These are phyloP conservation scores for Miichthys miiuy DNA, from an alignment of 2,797 vertebrate species.

Conservation along the genomic window DNA sequence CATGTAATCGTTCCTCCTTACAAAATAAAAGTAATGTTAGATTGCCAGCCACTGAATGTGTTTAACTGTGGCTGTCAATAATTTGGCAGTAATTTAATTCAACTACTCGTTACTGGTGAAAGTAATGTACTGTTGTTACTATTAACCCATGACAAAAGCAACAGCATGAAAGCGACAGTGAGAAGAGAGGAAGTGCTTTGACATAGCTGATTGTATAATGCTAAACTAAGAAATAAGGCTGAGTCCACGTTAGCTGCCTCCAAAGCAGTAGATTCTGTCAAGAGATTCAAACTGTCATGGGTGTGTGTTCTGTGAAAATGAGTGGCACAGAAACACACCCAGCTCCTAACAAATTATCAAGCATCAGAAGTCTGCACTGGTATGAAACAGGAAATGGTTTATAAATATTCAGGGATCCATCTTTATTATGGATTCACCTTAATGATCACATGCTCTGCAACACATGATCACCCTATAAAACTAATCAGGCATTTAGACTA, in stretches of 20 bases:
- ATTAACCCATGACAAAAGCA: no score
- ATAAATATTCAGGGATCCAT: slow-evolving; percentile 26
- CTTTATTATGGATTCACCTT: slow-evolving; percentile 44
- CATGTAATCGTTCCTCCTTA: no score
- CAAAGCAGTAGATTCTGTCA: not conserved
- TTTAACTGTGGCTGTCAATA: no score
- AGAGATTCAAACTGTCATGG: not conserved
- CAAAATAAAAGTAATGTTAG: no score
- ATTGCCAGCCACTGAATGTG: no score
- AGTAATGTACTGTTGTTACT: no score
- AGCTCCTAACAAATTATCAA: not conserved
- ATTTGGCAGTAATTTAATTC: no score
- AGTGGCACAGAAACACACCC: not conserved
- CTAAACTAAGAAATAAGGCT: not conserved
- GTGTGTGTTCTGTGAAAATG: not conserved
- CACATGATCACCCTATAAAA: slow-evolving; percentile 37
- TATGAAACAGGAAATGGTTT: not conserved
- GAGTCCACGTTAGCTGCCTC: not conserved
- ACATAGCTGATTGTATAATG: no score
- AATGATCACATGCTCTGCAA: slow-evolving; percentile 45
- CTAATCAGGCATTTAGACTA: slow-evolving; percentile 56
- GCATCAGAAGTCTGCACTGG: not conserved
- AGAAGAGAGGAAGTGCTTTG: no score
- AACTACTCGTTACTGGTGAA: no score
- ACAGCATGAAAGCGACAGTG: no score